Evolutionary conservation across 2,113 vertebrate species (phyloP), one percentile per base, ranked within the genome.

Genomic region (Parotia lawesii): DNA sequence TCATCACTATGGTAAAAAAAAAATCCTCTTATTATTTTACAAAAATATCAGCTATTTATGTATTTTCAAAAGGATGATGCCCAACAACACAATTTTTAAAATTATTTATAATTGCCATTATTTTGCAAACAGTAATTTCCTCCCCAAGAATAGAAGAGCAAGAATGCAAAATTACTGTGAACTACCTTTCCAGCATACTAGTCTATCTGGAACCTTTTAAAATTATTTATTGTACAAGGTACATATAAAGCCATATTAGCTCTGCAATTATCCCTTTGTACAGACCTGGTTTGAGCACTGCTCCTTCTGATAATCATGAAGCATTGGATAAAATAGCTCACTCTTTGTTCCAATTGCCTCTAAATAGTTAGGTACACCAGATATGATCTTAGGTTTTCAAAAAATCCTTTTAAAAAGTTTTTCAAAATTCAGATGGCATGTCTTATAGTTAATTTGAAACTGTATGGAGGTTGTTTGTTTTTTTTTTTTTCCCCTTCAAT

Each of bases 51-150:
- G 5, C 25, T 69, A 45, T 86, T 92, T 85, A 76, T 81, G 37
- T 62, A 51, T 23, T 60, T 71, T 72, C 37, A 38, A 61, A 91
- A 89, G 20, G 60, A 70, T n/a, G 84, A 8, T n/a, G 48, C 28
- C 27, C 12, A 95, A 24, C 40, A 73, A 14, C 6, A 1, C 33
- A 75, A 71, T 77, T 77, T 19, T 28, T 24, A 23, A 80, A 58
- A 70, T 76, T 17, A 71, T 75, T 48, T 85, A 14, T 89, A 89
- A 94, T 85, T 90, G 8, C 6, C 22, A 25, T 60, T 91, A 66
- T 95, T 96, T 95, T 33, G 2, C 15, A 53, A 94, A 72, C 56
- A 70, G 85, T 94, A 93, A 11, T 86, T 85, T 81, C 78, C 38
- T 11, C 7, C 28, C 44, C 53, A 44, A 37, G 37, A 67, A 75